A percentile compares a stretch with the other conserved stretches of the same genome.
Evolutionary conservation across 2,888 invertebrate species (phyloP).

Genomic region (Heterodera filipjevi): DNA sequence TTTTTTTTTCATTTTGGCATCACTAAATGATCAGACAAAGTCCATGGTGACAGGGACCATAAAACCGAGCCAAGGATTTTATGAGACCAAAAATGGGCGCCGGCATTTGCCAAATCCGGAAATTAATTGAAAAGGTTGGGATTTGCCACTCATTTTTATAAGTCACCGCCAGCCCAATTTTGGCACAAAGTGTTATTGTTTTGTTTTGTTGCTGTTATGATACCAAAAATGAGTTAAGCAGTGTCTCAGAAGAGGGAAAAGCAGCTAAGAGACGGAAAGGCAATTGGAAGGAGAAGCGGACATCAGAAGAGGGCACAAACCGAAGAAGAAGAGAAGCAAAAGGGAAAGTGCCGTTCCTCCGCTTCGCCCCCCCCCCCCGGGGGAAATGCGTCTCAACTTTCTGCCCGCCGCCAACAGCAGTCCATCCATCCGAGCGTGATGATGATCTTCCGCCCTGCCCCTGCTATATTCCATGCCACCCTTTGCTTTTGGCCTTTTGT

Average conservation of each 20-base stretch:
- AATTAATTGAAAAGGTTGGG: background rate
- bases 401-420: background rate
- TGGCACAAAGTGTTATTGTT: background rate
- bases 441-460: constrained; percentile 4
- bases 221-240: background rate
- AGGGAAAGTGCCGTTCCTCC: background rate
- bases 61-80: no score
- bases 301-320: background rate
- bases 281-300: no score
- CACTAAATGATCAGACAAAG: no score
- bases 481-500: background rate
- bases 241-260: no score
- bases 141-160: background rate
- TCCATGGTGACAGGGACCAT: no score
- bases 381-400: background rate
- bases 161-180: no score
- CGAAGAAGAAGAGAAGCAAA: background rate
- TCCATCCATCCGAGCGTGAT: constrained; percentile 19
- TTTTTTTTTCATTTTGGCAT: no score
- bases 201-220: no score
- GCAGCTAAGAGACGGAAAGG: no score
- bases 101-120: no score
- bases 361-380: background rate
- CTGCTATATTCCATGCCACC: background rate
- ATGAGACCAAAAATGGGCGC: no score